phyloP scores from a whole-genome alignment of 2,113 vertebrate species.

The Vulpes lagopus region DNA sequence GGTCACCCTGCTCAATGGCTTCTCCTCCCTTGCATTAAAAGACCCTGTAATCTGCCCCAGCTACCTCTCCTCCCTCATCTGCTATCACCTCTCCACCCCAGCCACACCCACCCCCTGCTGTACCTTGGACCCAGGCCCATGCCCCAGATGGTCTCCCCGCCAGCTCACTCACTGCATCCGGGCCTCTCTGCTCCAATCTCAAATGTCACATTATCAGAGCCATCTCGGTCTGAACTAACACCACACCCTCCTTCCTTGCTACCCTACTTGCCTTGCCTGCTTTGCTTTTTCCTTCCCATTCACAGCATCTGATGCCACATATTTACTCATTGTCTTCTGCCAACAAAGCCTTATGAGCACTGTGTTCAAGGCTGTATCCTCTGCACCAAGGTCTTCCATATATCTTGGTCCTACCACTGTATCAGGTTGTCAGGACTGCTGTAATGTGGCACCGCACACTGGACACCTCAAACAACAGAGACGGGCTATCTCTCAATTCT shows the following conservation, averaged over 20 bases:
- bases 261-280: background rate
- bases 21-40: background rate
- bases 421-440: background rate
- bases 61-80: background rate
- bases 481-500: too few relatives aligned
- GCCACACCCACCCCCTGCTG: background rate
- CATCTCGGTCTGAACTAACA: background rate
- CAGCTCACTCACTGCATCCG: background rate
- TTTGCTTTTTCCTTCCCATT: background rate
- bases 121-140: background rate
- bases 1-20: background rate
- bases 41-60: background rate
- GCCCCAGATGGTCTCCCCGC: background rate
- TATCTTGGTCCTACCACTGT: background rate
- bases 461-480: background rate
- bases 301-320: background rate
- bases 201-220: background rate
- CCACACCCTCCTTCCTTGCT: background rate
- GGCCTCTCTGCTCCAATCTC: constrained; percentile 14
- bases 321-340: background rate
- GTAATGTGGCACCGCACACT: background rate
- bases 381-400: background rate
- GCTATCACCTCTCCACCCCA: background rate
- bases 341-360: background rate
- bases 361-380: too few relatives aligned